Evolutionary conservation across 2,797 vertebrate species (phyloP), one percentile per base, ranked within the genome.

Genomic region (Falco rusticolus): DNA sequence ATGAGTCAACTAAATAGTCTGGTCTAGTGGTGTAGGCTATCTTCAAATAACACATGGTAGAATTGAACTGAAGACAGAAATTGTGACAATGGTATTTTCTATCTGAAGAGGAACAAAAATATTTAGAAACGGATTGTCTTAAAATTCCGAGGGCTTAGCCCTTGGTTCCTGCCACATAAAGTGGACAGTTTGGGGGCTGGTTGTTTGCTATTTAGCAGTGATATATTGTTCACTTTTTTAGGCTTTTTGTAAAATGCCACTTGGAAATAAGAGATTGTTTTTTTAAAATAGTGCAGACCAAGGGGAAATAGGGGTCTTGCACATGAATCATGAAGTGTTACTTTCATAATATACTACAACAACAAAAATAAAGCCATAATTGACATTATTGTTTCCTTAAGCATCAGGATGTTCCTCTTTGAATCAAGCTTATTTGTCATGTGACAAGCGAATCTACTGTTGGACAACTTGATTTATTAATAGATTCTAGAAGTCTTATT

Each of bases 11-110:
- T 16, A 18, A 92, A 51, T 78, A 54, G 20, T 34, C 78, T 80
- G 39, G 8, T 43, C 28, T 80, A 6, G 16, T 91, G 61, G 69
- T 97, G 75, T 82, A 85, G 89, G 43, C 28, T 88, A 12, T 77
- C 77, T 87, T 75, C 63, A 86, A 83, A 94, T 51, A 78, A 88
- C 6, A 17, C 37, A n/a, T 88, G 50, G 4, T 95, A 15, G 10
- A 84, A 81, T 92, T 95, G 91, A 94, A 61, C 59, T 87, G 72
- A 80, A 82, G 56, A 51, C 13, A 71, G 51, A 51, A 78, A 39
- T n/a, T 18, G 3, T 37, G 65, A n/a, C 47, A 50, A 15, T 43
- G 16, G 6, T 41, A 37, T 72, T 74, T 80, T 63, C 26, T 53
- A 1, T 86, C 45, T 89, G 56, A 89, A 91, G 16, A 65, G 5